phyloP scores from a whole-genome alignment of 2,888 invertebrate species.

The Leucophenga montana region DNA sequence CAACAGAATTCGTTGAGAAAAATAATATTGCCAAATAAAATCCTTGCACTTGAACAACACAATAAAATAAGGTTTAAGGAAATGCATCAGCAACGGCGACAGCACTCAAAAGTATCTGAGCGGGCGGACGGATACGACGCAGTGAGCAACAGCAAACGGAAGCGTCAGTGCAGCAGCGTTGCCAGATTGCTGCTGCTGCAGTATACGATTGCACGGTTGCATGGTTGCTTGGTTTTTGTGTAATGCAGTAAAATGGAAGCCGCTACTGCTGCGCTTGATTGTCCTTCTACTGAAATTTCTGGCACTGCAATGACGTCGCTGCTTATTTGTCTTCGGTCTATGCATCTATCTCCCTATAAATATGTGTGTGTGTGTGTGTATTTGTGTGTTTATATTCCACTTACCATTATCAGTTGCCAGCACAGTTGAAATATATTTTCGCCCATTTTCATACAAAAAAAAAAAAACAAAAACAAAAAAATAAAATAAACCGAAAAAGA shows the following conservation, averaged over 20 bases:
- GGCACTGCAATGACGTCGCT: neutral
- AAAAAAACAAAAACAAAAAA: too few relatives aligned
- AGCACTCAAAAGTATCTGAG: neutral
- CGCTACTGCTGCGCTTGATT: neutral
- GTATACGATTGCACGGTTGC: neutral
- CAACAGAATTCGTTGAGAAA: conserved; percentile 9
- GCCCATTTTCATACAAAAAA: neutral
- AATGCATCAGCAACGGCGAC: conserved; percentile 26
- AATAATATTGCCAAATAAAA: neutral
- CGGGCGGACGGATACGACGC: too few relatives aligned
- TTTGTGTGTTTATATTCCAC: neutral
- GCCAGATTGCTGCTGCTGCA: conserved; percentile 4
- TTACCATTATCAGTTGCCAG: conserved; percentile 23
- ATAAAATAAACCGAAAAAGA: neutral
- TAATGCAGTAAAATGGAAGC: conserved; percentile 10
- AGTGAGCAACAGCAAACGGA: neutral
- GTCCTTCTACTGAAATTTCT: neutral
- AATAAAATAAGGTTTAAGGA: conserved; percentile 28
- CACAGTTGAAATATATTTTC: conserved; percentile 20
- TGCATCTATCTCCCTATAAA: neutral
- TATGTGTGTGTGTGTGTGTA: neutral
- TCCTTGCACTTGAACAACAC: conserved; percentile 13
- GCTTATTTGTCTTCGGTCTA: neutral
- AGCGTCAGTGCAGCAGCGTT: neutral
- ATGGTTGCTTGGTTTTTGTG: conserved; percentile 17